Evolutionary conservation across 1,140 invertebrate species (phyloP).

Genomic region (Aphaenogaster rudis): DNA sequence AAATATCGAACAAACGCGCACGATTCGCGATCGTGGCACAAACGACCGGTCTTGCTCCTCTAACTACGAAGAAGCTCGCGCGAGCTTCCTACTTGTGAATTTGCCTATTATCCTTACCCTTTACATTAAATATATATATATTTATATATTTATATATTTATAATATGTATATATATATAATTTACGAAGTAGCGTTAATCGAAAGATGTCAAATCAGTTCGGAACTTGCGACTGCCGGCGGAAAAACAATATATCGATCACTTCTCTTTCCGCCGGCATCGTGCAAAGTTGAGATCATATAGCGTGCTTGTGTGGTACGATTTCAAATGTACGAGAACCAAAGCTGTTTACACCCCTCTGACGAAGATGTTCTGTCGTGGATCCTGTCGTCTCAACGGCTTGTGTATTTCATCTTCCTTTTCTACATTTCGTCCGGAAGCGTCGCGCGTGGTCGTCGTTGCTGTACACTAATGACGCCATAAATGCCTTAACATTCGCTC

Average conservation of each 20-base stretch:
- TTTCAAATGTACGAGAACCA: conserved; percentile 31
- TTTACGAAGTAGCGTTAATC: conserved; percentile 73
- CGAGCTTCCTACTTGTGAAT: conserved; percentile 58
- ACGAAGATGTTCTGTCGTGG: background rate
- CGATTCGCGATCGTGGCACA: conserved; percentile 31
- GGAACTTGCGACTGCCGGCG: conserved; percentile 62
- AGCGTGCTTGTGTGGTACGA: conserved; percentile 59
- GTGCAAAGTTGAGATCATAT: conserved; percentile 76
- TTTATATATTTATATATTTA: conserved; percentile 65
- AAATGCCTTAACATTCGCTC: conserved; percentile 34
- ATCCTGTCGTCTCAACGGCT: background rate
- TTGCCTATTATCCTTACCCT: conserved; percentile 54
- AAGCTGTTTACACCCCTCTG: background rate
- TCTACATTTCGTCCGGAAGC: conserved; percentile 2
- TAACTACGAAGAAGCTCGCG: conserved; percentile 57
- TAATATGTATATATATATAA: conserved; percentile 72
- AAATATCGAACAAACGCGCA: conserved; percentile 54
- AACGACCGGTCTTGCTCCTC: conserved; percentile 4
- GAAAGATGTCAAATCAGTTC: conserved; percentile 79
- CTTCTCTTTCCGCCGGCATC: conserved; percentile 23
- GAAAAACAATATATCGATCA: conserved; percentile 63
- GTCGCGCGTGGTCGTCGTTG: conserved; percentile 6
- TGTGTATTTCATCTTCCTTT: background rate
- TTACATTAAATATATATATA: conserved; percentile 56
- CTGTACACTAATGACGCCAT: background rate